Conservation (phyloP, 2,888 invertebrate genomes). For the Parasteatoda lunata region DNA sequence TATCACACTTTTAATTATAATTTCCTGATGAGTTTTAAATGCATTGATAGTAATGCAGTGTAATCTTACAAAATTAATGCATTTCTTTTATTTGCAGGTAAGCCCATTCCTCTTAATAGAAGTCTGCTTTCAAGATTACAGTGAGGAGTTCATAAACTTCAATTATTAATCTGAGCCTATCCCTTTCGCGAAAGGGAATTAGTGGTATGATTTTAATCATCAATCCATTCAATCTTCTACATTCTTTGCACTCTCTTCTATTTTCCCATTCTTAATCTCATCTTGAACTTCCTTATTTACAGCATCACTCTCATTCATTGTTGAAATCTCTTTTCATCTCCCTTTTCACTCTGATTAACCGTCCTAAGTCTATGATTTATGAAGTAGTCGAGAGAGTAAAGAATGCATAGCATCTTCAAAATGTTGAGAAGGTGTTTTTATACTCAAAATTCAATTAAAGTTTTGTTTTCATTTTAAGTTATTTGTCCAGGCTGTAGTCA, state of each 20-base stretch:
- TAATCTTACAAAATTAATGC: neutral
- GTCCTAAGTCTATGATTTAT: constrained; percentile 1
- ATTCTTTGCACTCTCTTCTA: neutral
- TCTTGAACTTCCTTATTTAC: neutral
- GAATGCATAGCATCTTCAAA: neutral
- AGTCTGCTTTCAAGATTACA: neutral
- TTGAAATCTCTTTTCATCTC: neutral
- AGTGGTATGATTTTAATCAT: constrained; percentile 5
- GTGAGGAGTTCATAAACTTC: neutral
- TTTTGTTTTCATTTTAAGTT: too few relatives aligned
- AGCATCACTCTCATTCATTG: constrained; percentile 3
- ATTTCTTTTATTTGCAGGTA: neutral
- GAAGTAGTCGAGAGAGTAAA: neutral
- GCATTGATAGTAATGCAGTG: too few relatives aligned
- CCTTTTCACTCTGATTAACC: neutral
- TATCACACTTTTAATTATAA: too few relatives aligned
- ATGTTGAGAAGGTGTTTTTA: neutral
- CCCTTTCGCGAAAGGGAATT: neutral
- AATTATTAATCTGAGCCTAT: neutral
- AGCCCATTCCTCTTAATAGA: constrained; percentile 2
- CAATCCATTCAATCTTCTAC: neutral
- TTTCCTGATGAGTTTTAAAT: too few relatives aligned
- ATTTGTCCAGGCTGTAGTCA: too few relatives aligned
- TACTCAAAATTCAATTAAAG: neutral
- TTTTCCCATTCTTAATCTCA: neutral